Base-by-base conservation (phyloP, 2,797 vertebrate genomes). In the Aeoliscus strigatus region DNA sequence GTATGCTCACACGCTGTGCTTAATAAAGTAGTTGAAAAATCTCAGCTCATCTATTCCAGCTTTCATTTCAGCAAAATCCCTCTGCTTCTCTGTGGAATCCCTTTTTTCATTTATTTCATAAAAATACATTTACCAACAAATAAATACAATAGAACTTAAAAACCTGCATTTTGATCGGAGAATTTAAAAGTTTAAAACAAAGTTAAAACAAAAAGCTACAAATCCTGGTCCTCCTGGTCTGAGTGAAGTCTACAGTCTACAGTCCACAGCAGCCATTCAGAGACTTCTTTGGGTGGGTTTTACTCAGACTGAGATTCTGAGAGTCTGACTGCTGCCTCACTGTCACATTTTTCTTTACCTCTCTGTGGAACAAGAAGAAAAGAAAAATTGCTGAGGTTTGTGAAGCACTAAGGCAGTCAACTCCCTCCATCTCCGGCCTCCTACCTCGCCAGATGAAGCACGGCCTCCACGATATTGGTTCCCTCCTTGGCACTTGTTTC, bases 401-500 rank as follows among this genome's bases (percentile, higher is more conserved):
- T 16, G 10, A 17, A 38, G 14, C 27, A 27, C 32, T 36, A 50
- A 45, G 26, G 33, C 18, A n/a, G 14, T 14, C 9, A 27, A 10
- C 17, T 16, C 27, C 11, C 35, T 2, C 12, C 29, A 1, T n/a
- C n/a, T n/a, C n/a, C n/a, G 6, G 42, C 29, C 40, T 39, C 70
- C 66, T 79, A 86, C 87, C 74, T 81, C 5, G 88, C 84, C 1
- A 85, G 81, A 61, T 89, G 89, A 42, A 89, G 85, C 53, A 86
- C 85, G 0, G 82, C 81, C 57, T 91, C 87, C 1, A 83, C 81
- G 1, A 75, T 47, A 1, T 73, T 87, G 16, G 81, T 89, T 45
- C 88, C 78, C 0, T 90, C 86, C 68, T 88, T 92, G 59, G 87
- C 79, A 10, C 89, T 90, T 2, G 86, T 86, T 62, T 90, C 82